Evolutionary conservation across 2,113 vertebrate genomes (phyloP).

Genomic region (Gulo gulo): DNA sequence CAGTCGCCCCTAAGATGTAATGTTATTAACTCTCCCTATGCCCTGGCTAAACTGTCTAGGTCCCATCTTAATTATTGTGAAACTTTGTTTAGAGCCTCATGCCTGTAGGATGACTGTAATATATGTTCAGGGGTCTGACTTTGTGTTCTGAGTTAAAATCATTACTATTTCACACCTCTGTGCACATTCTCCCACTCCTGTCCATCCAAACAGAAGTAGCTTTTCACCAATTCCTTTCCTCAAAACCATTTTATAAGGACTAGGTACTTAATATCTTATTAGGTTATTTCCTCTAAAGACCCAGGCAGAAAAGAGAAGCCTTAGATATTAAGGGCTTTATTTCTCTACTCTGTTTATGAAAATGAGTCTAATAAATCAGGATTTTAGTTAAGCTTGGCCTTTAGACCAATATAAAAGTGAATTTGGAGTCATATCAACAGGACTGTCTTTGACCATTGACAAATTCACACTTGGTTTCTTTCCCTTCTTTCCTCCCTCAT

Average conservation of each 20-base stretch:
- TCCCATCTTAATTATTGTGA: not conserved
- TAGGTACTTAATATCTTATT: not conserved
- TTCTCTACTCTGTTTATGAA: not conserved
- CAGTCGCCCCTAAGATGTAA: rapidly evolving
- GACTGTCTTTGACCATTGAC: not conserved
- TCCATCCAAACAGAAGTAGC: not conserved
- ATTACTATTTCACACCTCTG: not conserved
- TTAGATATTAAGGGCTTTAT: not conserved
- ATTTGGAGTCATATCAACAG: not conserved
- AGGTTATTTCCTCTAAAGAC: not conserved
- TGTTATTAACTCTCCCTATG: not conserved
- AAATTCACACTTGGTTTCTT: not conserved
- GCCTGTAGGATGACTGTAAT: not conserved
- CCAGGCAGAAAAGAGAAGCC: not conserved
- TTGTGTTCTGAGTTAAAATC: not conserved
- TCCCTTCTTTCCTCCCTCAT: not conserved
- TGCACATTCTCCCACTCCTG: not conserved
- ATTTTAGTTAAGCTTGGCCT: not conserved
- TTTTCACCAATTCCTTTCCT: not conserved
- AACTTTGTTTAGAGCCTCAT: not conserved
- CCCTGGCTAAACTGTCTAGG: no score
- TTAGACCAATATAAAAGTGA: not conserved
- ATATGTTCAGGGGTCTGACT: not conserved
- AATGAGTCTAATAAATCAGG: not conserved
- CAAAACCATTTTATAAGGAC: not conserved